These are phyloP conservation scores for Phorcus lineatus DNA, from an alignment of 2,888 invertebrate genomes.

Conservation along the genomic window DNA sequence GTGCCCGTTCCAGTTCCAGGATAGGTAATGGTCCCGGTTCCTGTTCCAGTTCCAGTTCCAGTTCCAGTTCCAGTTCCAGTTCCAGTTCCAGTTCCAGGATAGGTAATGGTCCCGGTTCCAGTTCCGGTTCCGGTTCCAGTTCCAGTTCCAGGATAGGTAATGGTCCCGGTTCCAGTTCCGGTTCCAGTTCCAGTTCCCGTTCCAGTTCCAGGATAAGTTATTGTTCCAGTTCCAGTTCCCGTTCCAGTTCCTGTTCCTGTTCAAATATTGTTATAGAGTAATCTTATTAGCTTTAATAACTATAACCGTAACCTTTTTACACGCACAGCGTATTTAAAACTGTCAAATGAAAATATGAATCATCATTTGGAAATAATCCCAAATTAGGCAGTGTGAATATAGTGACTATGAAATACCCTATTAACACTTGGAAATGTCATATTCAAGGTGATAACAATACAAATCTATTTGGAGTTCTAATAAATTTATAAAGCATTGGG, in stretches of 20 bases:
- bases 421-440: too few relatives aligned
- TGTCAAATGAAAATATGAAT: too few relatives aligned
- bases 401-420: too few relatives aligned
- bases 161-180: constrained; percentile 24
- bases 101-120: not conserved
- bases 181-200: constrained; percentile 28
- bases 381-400: too few relatives aligned
- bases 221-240: not conserved
- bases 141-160: not conserved
- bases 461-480: too few relatives aligned
- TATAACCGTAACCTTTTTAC: too few relatives aligned
- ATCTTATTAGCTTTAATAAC: too few relatives aligned
- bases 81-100: not conserved
- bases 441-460: too few relatives aligned
- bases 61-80: constrained; percentile 23
- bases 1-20: constrained; percentile 27
- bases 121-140: not conserved
- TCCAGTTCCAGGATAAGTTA: constrained; percentile 16
- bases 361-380: too few relatives aligned
- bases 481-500: too few relatives aligned
- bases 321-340: too few relatives aligned
- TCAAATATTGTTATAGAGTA: too few relatives aligned
- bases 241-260: constrained; percentile 10
- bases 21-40: not conserved
- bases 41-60: not conserved